phyloP scores from a whole-genome alignment of 1,140 invertebrate genomes.

The Ptiloglossa arizonensis region DNA sequence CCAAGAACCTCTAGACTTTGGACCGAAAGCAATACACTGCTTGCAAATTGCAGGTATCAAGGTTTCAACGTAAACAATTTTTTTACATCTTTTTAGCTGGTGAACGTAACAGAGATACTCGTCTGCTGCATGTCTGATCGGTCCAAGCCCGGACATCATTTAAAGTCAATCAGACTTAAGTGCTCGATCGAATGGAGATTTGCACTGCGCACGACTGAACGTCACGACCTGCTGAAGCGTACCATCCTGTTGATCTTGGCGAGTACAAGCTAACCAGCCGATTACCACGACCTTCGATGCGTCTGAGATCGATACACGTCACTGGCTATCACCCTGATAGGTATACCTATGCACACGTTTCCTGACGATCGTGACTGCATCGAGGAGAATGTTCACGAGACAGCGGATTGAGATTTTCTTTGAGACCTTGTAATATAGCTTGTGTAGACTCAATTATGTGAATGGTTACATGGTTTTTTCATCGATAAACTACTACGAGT shows the following conservation, averaged over 20 bases:
- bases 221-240: neutral
- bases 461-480: no score
- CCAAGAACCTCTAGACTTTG: no score
- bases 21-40: no score
- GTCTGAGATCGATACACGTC: conserved; percentile 34
- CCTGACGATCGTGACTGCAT: neutral
- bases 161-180: neutral
- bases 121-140: neutral
- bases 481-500: no score
- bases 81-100: no score
- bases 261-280: conserved; percentile 18
- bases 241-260: conserved; percentile 25
- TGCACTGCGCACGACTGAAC: neutral
- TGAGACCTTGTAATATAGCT: no score
- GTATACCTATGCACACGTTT: neutral
- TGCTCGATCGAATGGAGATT: neutral
- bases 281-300: conserved; percentile 40
- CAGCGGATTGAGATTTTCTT: neutral
- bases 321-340: neutral
- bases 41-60: no score
- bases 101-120: neutral
- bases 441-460: no score
- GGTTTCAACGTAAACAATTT: no score
- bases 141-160: neutral
- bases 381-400: conserved; percentile 5